phyloP scores from a whole-genome alignment of 2,888 invertebrate species.

The Bellardia pandia region DNA sequence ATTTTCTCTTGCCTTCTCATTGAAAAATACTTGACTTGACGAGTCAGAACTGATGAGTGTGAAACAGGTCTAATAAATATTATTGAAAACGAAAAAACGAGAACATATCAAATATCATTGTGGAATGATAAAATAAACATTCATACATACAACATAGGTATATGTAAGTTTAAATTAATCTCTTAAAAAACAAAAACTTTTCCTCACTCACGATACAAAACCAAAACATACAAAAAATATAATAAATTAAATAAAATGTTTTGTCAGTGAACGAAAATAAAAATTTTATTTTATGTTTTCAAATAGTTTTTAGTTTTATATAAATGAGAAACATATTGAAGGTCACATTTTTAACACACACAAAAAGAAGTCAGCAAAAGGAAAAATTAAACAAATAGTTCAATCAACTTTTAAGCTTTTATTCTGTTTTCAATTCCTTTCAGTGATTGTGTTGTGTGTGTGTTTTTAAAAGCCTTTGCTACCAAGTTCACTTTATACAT shows the following conservation, averaged over 20 bases:
- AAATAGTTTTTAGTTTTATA: constrained; percentile 11
- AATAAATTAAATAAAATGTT: constrained; percentile 7
- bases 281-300: not conserved
- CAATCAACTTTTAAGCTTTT: constrained; percentile 50
- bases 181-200: too few species aligned
- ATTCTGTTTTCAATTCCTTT: constrained; percentile 18
- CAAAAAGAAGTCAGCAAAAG: not conserved
- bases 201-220: too few species aligned
- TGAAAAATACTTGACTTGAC: too few species aligned
- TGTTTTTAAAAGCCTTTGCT: constrained; percentile 18
- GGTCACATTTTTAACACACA: constrained; percentile 15
- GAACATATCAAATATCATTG: constrained; percentile 36
- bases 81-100: not conserved
- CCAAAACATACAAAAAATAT: not conserved
- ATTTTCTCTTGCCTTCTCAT: too few species aligned
- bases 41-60: too few species aligned
- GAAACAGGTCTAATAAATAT: constrained; percentile 47
- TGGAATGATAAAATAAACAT: not conserved
- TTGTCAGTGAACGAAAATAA: not conserved
- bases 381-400: constrained; percentile 17
- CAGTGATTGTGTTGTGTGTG: not conserved
- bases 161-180: too few species aligned
- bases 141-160: too few species aligned
- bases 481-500: not conserved
- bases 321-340: constrained; percentile 38